Conservation (phyloP, 23 tunicate genomes). For the Oikopleura vanhoeffeni region DNA sequence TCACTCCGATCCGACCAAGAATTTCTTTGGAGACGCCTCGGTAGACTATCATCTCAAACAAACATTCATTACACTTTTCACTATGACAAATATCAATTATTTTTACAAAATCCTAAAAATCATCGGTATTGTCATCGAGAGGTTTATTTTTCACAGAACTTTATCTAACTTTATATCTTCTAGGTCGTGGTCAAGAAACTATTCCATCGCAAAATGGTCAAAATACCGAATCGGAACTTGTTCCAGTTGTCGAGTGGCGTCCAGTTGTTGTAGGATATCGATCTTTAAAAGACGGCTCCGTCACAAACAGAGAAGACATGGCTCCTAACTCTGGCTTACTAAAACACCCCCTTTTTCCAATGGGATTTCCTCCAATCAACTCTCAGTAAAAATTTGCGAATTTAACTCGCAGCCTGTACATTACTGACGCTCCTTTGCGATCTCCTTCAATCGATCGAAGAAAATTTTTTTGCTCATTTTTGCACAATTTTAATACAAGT, state of each 20-base stretch:
- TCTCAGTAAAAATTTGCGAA: no score
- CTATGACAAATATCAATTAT: no score
- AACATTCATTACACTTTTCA: no score
- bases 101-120: no score
- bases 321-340: not conserved
- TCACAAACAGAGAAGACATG: slow-evolving; percentile 1
- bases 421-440: no score
- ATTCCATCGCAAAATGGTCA: not conserved
- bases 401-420: no score
- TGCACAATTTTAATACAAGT: no score
- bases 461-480: no score
- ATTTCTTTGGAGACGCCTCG: not conserved
- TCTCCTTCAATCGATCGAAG: no score
- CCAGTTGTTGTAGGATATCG: slow-evolving; percentile 74
- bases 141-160: not conserved
- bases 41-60: not conserved
- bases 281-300: slow-evolving; percentile 32
- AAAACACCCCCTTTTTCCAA: not conserved
- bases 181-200: not conserved
- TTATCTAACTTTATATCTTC: not conserved
- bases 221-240: slow-evolving; percentile 7
- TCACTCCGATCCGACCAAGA: not conserved
- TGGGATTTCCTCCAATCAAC: no score
- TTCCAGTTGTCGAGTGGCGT: slow-evolving; percentile 57
- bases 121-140: not conserved